Conservation (phyloP, 2,797 vertebrate genomes). For the Phyllotis vaccarum region DNA sequence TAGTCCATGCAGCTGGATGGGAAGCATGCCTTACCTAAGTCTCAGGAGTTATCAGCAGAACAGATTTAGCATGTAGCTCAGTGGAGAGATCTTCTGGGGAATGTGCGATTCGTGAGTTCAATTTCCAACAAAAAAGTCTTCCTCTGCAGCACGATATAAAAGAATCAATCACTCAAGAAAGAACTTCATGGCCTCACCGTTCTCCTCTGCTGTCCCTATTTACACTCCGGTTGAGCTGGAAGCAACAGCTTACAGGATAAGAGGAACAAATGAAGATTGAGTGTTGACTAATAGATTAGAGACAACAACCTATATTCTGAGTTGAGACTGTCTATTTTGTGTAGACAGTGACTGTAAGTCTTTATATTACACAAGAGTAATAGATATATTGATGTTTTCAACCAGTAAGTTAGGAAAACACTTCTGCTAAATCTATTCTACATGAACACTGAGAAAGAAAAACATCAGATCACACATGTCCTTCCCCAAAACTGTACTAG, state of each 20-base stretch:
- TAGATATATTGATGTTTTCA: slow-evolving; percentile 50
- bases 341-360: slow-evolving; percentile 18
- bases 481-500: background rate
- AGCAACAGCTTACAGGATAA: background rate
- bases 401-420: background rate
- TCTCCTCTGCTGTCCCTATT: background rate
- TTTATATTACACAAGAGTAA: slow-evolving; percentile 63
- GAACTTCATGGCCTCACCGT: background rate
- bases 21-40: no score
- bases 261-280: background rate
- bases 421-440: slow-evolving; percentile 28
- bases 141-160: background rate
- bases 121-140: background rate
- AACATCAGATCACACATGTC: background rate
- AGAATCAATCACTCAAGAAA: slow-evolving; percentile 5
- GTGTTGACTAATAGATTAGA: background rate
- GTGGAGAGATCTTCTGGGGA: no score
- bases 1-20: background rate
- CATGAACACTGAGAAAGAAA: background rate
- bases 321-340: background rate
- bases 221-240: background rate
- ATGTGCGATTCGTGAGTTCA: background rate
- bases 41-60: background rate
- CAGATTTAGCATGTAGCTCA: background rate
- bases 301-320: slow-evolving; percentile 60